A percentile compares a stretch with the other conserved stretches of the same genome.
phyloP scores from a whole-genome alignment of 35 echinoderm and acorn worm species.

The Acanthaster planci region DNA sequence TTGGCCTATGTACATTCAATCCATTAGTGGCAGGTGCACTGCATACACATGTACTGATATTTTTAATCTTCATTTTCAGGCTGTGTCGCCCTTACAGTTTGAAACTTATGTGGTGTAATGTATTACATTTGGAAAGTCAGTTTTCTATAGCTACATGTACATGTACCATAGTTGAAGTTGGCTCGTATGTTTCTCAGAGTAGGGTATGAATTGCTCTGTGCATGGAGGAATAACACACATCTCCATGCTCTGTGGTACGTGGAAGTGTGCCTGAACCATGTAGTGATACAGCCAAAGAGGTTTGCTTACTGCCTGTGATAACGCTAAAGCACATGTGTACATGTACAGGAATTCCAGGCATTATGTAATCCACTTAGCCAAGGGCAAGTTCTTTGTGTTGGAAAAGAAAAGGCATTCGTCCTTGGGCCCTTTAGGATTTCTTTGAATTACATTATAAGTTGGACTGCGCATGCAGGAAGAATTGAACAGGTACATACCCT shows the following conservation, averaged over 20 bases:
- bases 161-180: neutral
- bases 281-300: no score
- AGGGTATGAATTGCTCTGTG: neutral
- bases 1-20: no score
- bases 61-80: no score
- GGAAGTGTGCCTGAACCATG: neutral
- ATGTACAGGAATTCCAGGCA: constrained; percentile 1
- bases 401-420: neutral
- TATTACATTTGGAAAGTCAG: no score
- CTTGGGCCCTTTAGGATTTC: neutral
- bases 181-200: neutral
- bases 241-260: neutral
- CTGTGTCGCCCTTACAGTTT: no score
- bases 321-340: neutral
- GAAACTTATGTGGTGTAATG: no score
- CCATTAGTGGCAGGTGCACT: no score
- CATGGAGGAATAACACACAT: neutral
- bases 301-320: no score
- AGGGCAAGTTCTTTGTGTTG: constrained; percentile 16
- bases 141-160: no score
- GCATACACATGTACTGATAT: no score
- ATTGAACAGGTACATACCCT: neutral
- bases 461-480: neutral
- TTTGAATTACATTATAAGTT: neutral
- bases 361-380: constrained; percentile 1